Percentiles rank a stretch among this genome's conserved stretches.
These are phyloP conservation scores for Amphilophus citrinellus DNA, from an alignment of 2,113 vertebrate species.

Conservation along the genomic window DNA sequence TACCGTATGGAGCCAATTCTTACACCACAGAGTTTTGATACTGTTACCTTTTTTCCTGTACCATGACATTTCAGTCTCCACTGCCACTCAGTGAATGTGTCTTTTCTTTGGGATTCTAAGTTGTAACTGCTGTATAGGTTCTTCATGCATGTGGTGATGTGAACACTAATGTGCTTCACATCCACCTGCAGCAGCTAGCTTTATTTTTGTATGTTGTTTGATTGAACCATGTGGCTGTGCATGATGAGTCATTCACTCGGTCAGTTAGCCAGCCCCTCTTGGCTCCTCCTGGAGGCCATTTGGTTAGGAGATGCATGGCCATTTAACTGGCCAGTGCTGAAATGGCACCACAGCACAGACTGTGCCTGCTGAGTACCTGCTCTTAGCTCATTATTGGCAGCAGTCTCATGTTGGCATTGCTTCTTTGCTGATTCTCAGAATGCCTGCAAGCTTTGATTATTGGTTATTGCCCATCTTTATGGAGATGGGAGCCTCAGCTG, in stretches of 20 bases:
- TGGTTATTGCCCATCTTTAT: conserved; percentile 45
- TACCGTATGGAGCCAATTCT: not conserved
- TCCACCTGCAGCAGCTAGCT: not conserved
- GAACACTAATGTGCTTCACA: conserved; percentile 13
- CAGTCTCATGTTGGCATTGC: conserved; percentile 33
- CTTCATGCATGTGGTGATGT: conserved; percentile 5
- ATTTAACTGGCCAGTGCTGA: conserved; percentile 56
- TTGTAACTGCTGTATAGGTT: not conserved
- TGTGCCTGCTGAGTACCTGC: conserved; percentile 51
- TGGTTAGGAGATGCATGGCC: conserved; percentile 58
- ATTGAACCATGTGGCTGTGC: conserved; percentile 55
- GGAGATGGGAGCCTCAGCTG: not conserved
- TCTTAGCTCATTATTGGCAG: conserved; percentile 61
- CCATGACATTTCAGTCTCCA: not conserved
- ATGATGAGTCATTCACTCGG: conserved; percentile 58
- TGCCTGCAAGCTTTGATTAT: conserved; percentile 29
- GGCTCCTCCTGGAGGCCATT: conserved; percentile 63
- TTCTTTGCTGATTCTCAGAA: conserved; percentile 31
- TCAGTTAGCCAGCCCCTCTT: conserved; percentile 59
- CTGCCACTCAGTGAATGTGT: conserved; percentile 5
- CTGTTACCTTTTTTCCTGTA: not conserved
- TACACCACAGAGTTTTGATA: not conserved
- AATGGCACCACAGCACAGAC: conserved; percentile 55
- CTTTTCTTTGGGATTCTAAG: not conserved
- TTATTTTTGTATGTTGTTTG: conserved; percentile 52